Evolutionary conservation across 2,888 invertebrate species (phyloP).

Genomic region (Chloromyia formosa): DNA sequence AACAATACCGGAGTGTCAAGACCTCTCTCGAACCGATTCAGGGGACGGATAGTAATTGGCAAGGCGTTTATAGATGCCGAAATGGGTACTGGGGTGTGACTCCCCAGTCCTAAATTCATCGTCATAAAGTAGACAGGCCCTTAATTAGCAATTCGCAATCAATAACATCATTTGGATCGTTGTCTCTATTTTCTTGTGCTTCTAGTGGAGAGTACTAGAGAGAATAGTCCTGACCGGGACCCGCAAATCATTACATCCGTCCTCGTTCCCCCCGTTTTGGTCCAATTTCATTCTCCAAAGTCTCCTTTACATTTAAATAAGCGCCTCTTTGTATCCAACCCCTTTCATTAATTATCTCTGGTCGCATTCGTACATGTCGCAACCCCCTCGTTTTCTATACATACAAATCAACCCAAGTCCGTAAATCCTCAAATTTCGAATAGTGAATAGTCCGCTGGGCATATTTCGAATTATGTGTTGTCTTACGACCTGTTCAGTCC

Average conservation of each 20-base stretch:
- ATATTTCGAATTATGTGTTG: slow-evolving; percentile 32
- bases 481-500: slow-evolving; percentile 16
- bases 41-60: neutral
- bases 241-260: neutral
- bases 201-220: neutral
- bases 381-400: neutral
- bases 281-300: slow-evolving; percentile 28
- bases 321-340: slow-evolving; percentile 47
- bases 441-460: slow-evolving; percentile 34
- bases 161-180: slow-evolving; percentile 51
- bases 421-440: slow-evolving; percentile 38
- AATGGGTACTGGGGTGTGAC: neutral
- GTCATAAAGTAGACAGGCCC: slow-evolving; percentile 38
- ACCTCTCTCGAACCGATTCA: neutral
- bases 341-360: slow-evolving; percentile 46
- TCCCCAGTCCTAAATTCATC: neutral
- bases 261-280: neutral
- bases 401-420: slow-evolving; percentile 22
- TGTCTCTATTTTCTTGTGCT: slow-evolving; percentile 44
- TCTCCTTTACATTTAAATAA: slow-evolving; percentile 45
- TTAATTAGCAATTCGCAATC: slow-evolving; percentile 51
- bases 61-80: neutral
- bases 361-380: slow-evolving; percentile 34
- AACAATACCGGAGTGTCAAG: slow-evolving; percentile 35
- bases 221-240: neutral